Conservation (phyloP, 2,888 invertebrate genomes). For the Syrphus vitripennis region DNA sequence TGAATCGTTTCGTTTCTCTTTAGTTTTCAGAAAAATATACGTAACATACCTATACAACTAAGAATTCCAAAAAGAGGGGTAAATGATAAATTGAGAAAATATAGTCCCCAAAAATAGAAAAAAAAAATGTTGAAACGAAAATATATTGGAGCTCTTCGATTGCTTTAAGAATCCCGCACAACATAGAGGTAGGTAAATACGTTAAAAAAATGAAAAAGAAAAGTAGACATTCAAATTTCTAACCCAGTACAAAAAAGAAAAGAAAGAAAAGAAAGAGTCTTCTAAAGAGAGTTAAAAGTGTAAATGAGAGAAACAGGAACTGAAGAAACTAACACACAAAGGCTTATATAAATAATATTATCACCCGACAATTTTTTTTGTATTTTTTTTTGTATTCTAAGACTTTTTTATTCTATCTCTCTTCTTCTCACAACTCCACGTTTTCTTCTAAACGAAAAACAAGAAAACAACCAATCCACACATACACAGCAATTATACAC, state of each 20-base stretch:
- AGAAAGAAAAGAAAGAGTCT: conserved; percentile 41
- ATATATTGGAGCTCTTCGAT: conserved; percentile 40
- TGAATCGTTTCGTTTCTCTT: conserved; percentile 53
- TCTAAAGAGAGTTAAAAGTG: conserved; percentile 58
- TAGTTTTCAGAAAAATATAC: not conserved
- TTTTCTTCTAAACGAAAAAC: conserved; percentile 15
- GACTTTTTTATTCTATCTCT: conserved; percentile 40
- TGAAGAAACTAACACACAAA: conserved; percentile 49
- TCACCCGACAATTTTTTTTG: conserved; percentile 1
- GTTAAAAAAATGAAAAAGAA: not conserved
- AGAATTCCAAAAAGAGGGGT: conserved; percentile 35
- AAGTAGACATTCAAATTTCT: too few species aligned
- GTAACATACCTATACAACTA: not conserved
- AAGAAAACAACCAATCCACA: conserved; percentile 36
- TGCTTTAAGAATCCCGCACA: too few species aligned
- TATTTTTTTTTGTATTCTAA: too few species aligned
- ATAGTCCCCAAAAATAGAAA: not conserved
- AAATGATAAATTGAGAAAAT: conserved; percentile 18
- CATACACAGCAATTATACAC: not conserved
- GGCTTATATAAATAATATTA: conserved; percentile 68
- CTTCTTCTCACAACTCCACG: conserved; percentile 38
- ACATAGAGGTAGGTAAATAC: too few species aligned
- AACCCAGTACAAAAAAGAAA: too few species aligned
- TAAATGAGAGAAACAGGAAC: conserved; percentile 43
- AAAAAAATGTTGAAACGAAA: not conserved